Evolutionary conservation across 2,113 vertebrate species (phyloP), one percentile per base, ranked within the genome.

Genomic region (Scytalopus superciliaris): DNA sequence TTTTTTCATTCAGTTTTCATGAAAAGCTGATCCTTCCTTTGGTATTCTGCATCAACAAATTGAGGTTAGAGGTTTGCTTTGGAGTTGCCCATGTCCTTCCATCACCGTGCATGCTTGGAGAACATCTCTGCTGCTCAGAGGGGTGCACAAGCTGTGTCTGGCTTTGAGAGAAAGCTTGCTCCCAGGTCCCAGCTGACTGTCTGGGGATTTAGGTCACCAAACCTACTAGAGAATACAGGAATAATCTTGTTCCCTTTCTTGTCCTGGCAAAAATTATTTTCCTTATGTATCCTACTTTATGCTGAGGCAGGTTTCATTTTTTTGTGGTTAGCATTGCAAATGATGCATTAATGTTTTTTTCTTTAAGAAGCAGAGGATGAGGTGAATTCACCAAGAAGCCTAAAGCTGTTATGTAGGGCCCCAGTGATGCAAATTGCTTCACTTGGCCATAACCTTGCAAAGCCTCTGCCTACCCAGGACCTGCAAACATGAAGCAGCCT

Each of bases 301-400:
- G 79, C 89, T 86, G 79, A 89, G 96, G 66, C 76, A 93, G 39
- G 37, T 89, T 84, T 64, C 19, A 2, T 39, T 87, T 95, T 84
- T 70, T 57, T 77, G 86, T 95, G 91, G 60, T 94, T 84, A 91
- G 86, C 87, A 60, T 89, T 82, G 89, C 84, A 95, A 87, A 89
- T 93, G 76, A 67, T 84, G 56, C 80, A 56, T 94, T 92, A 47
- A 40, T 56, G 64, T 24, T 81, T 94, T 87, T 92, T 86, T 78
- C 84, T 89, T 93, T 37, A 89, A 90, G 91, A 90, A 95, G 62
- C 64, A 70, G 91, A 88, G 64, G 68, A 87, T 89, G 89, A 88
- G 66, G 75, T 93, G 72, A 66, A 86, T 80, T 96, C 88, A 70
- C 76, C 31, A 52, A 80, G 68, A 44, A 81, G 68, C 88, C 94